phyloP scores from a whole-genome alignment of 2,888 invertebrate genomes.

The Galerucella pusilla region DNA sequence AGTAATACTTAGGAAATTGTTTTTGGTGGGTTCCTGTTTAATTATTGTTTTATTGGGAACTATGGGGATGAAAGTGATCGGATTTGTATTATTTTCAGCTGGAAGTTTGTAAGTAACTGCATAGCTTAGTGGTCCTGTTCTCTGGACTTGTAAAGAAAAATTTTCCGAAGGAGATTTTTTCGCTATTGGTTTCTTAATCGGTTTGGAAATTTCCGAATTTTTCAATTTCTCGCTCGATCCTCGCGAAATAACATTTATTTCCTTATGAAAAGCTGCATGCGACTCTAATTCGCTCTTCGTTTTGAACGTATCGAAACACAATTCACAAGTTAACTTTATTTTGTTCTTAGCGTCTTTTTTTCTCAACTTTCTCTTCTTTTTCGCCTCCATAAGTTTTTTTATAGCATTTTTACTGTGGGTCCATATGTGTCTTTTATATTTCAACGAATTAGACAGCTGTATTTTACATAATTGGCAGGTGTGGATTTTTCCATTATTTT shows the following conservation, averaged over 20 bases:
- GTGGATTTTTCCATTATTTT: background rate
- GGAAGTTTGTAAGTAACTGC: conserved; percentile 10
- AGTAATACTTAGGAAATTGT: background rate
- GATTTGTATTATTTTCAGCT: background rate
- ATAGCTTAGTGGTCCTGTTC: background rate
- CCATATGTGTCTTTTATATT: conserved; percentile 12
- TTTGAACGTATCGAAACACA: conserved; percentile 48
- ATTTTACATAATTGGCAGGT: background rate
- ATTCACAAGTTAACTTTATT: conserved; percentile 42
- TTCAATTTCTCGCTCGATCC: background rate
- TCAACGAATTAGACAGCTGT: background rate
- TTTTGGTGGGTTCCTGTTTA: background rate
- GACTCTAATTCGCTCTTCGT: conserved; percentile 41
- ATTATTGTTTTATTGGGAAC: background rate
- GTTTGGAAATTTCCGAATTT: too few species aligned
- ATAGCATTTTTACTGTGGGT: conserved; percentile 11
- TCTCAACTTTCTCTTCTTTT: background rate
- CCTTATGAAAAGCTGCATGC: conserved; percentile 48
- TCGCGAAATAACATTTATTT: conserved; percentile 15
- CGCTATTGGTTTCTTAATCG: background rate
- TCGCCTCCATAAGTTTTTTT: background rate
- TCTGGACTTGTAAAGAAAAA: background rate
- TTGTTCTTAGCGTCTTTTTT: background rate
- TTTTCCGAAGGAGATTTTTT: background rate
- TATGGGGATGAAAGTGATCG: background rate